Conservation (phyloP, 2,113 vertebrate genomes). For the Saimiri boliviensis region DNA sequence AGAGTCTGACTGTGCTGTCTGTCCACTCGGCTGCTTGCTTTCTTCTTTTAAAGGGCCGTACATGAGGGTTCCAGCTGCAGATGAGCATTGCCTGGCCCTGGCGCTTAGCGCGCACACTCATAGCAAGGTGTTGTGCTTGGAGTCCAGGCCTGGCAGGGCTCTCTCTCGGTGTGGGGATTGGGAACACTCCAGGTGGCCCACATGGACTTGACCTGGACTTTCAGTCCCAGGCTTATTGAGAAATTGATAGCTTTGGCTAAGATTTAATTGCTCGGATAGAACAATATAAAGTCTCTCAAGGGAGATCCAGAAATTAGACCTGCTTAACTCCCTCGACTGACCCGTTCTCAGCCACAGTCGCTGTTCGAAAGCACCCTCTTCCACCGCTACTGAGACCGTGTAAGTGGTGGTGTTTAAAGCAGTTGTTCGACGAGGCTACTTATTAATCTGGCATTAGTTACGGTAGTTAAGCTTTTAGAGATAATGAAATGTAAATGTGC, state of each 20-base stretch:
- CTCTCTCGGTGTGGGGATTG: fast-evolving
- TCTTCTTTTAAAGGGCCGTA: not conserved
- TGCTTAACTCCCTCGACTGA: constrained; percentile 36
- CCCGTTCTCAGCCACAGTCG: not conserved
- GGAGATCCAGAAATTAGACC: constrained; percentile 50
- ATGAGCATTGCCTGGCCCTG: not conserved
- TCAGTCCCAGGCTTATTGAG: not conserved
- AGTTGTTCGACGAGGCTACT: constrained; percentile 57
- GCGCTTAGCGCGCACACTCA: fast-evolving
- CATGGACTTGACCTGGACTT: not conserved
- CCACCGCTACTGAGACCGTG: not conserved
- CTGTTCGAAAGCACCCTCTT: not conserved
- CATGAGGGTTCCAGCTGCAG: constrained; percentile 17
- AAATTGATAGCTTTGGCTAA: not conserved
- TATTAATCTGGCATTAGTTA: constrained; percentile 84
- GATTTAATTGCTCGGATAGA: not conserved
- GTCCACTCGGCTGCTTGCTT: constrained; percentile 34
- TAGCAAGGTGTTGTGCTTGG: not conserved
- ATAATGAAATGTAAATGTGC: constrained; percentile 84
- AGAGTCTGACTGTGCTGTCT: constrained; percentile 51
- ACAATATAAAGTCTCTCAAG: not conserved
- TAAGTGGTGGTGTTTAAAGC: constrained; percentile 64
- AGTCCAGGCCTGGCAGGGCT: not conserved
- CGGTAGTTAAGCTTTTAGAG: constrained; percentile 82
- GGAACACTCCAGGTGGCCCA: not conserved